Evolutionary conservation across 2,888 invertebrate genomes (phyloP).

Genomic region (Platycheirus albimanus): DNA sequence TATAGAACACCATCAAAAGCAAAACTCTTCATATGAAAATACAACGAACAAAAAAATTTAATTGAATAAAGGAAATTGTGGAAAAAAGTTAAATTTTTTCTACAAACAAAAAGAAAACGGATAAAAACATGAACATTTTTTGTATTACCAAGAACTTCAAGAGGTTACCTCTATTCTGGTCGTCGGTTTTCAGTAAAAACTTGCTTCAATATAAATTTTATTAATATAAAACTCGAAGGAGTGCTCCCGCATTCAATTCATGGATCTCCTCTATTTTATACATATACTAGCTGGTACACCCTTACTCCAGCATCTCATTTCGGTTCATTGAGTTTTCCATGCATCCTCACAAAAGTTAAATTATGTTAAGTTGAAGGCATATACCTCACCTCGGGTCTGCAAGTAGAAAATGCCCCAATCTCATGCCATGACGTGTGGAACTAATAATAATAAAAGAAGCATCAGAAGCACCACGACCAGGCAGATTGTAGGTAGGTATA

Average conservation of each 20-base stretch:
- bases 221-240: slow-evolving; percentile 49
- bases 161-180: slow-evolving; percentile 3
- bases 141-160: slow-evolving; percentile 41
- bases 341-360: slow-evolving; percentile 71
- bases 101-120: slow-evolving; percentile 40
- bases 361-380: slow-evolving; percentile 67
- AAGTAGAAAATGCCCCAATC: slow-evolving; percentile 38
- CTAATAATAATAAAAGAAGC: slow-evolving; percentile 45
- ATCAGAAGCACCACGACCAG: background rate
- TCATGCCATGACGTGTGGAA: slow-evolving; percentile 63
- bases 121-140: slow-evolving; percentile 29
- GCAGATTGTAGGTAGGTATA: background rate
- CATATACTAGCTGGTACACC: background rate
- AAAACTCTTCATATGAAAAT: slow-evolving; percentile 13
- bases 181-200: slow-evolving; percentile 13
- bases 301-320: slow-evolving; percentile 20
- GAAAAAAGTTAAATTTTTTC: slow-evolving; percentile 53
- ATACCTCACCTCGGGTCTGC: slow-evolving; percentile 11
- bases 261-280: too few relatives aligned
- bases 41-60: slow-evolving; percentile 24
- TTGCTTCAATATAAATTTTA: slow-evolving; percentile 26
- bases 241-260: slow-evolving; percentile 40
- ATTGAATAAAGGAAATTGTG: slow-evolving; percentile 50
- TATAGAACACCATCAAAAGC: background rate
- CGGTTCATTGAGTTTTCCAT: slow-evolving; percentile 72